Conservation (phyloP, 1,140 invertebrate species). For the Drosophila punjabiensis region DNA sequence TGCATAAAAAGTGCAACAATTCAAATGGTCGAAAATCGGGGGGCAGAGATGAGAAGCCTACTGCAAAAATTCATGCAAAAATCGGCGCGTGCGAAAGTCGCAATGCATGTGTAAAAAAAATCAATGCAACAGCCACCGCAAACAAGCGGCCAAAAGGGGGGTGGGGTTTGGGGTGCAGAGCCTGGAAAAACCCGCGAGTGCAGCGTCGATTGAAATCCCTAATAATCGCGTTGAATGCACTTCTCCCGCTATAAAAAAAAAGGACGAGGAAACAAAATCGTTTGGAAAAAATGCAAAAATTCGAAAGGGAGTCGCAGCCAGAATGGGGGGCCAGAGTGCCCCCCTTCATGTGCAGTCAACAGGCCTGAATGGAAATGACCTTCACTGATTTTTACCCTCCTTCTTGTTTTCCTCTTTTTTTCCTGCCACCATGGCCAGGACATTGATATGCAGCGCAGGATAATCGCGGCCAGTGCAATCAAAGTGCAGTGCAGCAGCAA, state of each 20-base stretch:
- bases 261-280: conserved; percentile 13
- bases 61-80: conserved; percentile 80
- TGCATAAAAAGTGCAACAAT: conserved; percentile 83
- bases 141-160: conserved; percentile 58
- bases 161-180: background rate
- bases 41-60: conserved; percentile 53
- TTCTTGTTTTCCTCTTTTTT: background rate
- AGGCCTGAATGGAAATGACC: conserved; percentile 69
- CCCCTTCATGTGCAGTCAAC: conserved; percentile 3
- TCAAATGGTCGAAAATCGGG: conserved; percentile 63
- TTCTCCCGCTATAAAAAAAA: conserved; percentile 35
- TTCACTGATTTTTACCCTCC: conserved; percentile 64
- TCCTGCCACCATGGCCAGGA: conserved; percentile 37
- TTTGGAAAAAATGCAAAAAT: conserved; percentile 77
- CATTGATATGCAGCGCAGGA: conserved; percentile 80
- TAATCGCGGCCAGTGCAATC: conserved; percentile 78
- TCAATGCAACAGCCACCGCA: conserved; percentile 69
- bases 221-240: conserved; percentile 81
- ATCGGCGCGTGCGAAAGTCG: conserved; percentile 49
- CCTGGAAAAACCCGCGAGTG: conserved; percentile 45
- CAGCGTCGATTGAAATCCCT: conserved; percentile 81
- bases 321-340: background rate
- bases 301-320: background rate
- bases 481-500: conserved; percentile 68
- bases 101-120: conserved; percentile 48